Conservation (phyloP, 2,888 invertebrate species). For the Napeogenes sylphis region DNA sequence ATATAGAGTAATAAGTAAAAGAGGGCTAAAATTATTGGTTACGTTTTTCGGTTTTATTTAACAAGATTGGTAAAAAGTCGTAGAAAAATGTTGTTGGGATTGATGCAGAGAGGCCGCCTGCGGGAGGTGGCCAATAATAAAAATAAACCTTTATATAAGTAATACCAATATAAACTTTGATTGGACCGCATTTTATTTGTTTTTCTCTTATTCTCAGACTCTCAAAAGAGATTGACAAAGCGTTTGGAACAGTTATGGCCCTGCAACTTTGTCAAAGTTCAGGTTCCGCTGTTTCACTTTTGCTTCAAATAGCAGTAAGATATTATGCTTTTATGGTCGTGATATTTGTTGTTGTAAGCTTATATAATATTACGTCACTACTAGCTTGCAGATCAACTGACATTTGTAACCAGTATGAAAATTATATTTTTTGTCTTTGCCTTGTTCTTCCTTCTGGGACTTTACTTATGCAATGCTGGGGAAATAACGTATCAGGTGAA, state of each 20-base stretch:
- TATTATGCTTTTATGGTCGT: conserved; percentile 8
- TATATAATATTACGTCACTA: conserved; percentile 9
- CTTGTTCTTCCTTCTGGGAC: conserved; percentile 59
- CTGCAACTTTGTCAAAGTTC: conserved; percentile 61
- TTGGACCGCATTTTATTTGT: conserved; percentile 18
- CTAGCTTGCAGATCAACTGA: conserved; percentile 57
- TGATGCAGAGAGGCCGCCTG: no score
- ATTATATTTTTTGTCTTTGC: conserved; percentile 57
- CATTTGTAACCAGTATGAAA: conserved; percentile 53
- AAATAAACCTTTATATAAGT: no score
- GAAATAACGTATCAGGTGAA: conserved; percentile 68
- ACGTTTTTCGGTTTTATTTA: no score
- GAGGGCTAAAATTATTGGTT: no score
- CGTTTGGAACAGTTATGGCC: conserved; percentile 63
- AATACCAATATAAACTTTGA: no score
- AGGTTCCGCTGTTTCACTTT: conserved; percentile 53
- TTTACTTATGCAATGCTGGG: conserved; percentile 68
- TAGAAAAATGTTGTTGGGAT: no score
- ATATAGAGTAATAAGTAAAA: no score
- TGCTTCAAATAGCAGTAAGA: conserved; percentile 51
- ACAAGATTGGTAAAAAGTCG: no score
- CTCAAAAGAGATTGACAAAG: conserved; percentile 56
- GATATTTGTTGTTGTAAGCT: conserved; percentile 11
- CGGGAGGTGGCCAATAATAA: no score
- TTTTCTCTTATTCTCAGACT: conserved; percentile 44